Evolutionary conservation across 2,888 invertebrate species (phyloP), one percentile per base, ranked within the genome.

Genomic region (Athalia cordata): DNA sequence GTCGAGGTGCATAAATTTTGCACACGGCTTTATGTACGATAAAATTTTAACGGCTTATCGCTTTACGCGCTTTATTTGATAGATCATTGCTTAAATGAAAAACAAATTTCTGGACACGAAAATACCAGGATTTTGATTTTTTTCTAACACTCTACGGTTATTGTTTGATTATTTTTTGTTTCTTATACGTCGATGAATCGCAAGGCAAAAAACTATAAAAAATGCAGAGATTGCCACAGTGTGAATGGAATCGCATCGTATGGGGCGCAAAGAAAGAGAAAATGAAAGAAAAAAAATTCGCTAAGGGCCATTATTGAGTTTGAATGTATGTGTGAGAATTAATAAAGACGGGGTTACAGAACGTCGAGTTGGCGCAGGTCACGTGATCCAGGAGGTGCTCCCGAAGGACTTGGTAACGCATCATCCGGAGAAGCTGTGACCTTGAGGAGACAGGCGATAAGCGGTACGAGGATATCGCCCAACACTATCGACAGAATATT

Each of bases 401-500:
- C 68, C 7, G 45, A 80, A 81, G 79, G 59, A 80, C 82, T 78
- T 78, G 29, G 29, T 29, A 29, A 29, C 2, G 29, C 29, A 29
- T 29, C 29, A 2, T 84, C 83, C 43, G 84, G 85, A 45, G 87
- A 86, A 55, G 84, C 84, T 72, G 84, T 87, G 66, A 85, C 84
- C 75, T 80, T 87, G n/a, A 86, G 87, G 72, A 85, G 85, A 62
- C 87, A 89, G 79, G 79, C 85, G 67, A 82, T 83, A 50, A 95
- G 96, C 7, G 94, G 94, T 29, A 92, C 92, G 65, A 92, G 96
- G 81, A 96, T 97, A 83, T 94, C 94, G 81, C 93, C 95, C 11
- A 94, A 94, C 75, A 93, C 97, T 84, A 92, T 98, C 78, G 96
- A 97, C 87, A 95, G 96, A n/a, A 94, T 97, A 13, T 93, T 96